A percentile compares a stretch with the other conserved stretches of the same genome.
Conservation (phyloP, 2,888 invertebrate species). For the Uloborus plumipes region DNA sequence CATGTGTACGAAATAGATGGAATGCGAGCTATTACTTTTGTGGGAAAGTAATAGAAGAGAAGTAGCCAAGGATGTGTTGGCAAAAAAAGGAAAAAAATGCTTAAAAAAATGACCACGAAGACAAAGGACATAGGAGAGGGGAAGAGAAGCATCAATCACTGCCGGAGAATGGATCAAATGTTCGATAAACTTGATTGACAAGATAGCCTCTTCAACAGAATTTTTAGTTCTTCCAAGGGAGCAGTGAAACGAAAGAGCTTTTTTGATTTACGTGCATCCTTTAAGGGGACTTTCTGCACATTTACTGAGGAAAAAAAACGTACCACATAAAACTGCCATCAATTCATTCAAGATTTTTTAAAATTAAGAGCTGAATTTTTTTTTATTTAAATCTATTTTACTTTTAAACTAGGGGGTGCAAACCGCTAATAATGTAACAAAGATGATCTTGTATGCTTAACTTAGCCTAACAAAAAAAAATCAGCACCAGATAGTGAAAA, state of each 20-base stretch:
- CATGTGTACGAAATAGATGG: no score
- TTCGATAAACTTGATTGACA: conserved; percentile 45
- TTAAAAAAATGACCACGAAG: background rate
- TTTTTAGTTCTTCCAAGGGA: conserved; percentile 23
- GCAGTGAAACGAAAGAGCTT: conserved; percentile 23
- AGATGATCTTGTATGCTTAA: no score
- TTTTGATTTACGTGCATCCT: conserved; percentile 6
- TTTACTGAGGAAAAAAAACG: background rate
- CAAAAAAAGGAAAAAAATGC: conserved; percentile 1
- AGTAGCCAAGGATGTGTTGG: background rate
- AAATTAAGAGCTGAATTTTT: no score
- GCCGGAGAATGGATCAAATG: conserved; percentile 18
- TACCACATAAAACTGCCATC: no score
- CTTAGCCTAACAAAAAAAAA: no score
- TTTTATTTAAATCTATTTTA: no score
- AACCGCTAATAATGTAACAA: no score
- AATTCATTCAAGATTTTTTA: no score
- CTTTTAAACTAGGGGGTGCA: no score
- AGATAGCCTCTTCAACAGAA: conserved; percentile 26
- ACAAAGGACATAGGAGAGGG: background rate
- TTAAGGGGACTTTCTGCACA: conserved; percentile 3
- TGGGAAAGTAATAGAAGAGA: background rate
- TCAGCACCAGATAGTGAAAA: no score
- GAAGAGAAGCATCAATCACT: conserved; percentile 35
- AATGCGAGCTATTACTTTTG: background rate